Percentiles rank a stretch among this genome's conserved stretches.
Conservation (phyloP, 2,797 vertebrate genomes). For the Amblyopsis hoosieri region DNA sequence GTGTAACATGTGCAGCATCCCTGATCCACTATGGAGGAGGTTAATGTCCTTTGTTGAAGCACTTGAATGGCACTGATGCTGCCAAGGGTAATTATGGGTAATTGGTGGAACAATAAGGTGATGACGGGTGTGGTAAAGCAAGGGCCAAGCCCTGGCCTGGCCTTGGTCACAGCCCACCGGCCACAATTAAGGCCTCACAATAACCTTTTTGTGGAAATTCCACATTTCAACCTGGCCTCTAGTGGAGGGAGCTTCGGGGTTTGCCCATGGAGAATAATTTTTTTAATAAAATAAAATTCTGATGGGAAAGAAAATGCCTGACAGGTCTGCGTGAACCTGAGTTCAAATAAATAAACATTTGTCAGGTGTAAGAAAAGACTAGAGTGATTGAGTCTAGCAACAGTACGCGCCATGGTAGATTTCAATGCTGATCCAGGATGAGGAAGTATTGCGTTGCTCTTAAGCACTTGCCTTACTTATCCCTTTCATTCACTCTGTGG, state of each 20-base stretch:
- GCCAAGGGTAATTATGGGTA: conserved; percentile 79
- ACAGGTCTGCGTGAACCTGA: conserved; percentile 13
- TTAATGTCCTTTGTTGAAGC: conserved; percentile 63
- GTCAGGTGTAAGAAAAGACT: conserved; percentile 42
- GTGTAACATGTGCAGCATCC: conserved; percentile 45
- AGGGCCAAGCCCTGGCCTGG: conserved; percentile 41
- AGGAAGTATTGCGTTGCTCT: conserved; percentile 45
- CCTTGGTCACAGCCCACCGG: conserved; percentile 61
- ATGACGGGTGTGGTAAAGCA: conserved; percentile 68
- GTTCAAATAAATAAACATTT: conserved; percentile 31
- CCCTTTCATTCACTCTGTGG: conserved; percentile 42
- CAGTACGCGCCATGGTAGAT: not conserved
- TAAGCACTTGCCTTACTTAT: conserved; percentile 36
- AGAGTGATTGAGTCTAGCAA: conserved; percentile 11
- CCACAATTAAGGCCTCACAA: conserved; percentile 69
- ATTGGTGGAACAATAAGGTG: conserved; percentile 77
- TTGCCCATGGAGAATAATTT: conserved; percentile 25
- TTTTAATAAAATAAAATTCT: conserved; percentile 53
- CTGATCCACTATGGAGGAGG: conserved; percentile 42
- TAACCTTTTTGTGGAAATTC: conserved; percentile 60
- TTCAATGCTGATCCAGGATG: conserved; percentile 30
- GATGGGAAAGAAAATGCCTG: conserved; percentile 31
- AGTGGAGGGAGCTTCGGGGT: conserved; percentile 21
- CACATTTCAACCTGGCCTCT: conserved; percentile 60
- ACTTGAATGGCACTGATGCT: conserved; percentile 61